Base-by-base conservation (phyloP, 2,113 vertebrate species). In the Acrocephalus arundinaceus region DNA sequence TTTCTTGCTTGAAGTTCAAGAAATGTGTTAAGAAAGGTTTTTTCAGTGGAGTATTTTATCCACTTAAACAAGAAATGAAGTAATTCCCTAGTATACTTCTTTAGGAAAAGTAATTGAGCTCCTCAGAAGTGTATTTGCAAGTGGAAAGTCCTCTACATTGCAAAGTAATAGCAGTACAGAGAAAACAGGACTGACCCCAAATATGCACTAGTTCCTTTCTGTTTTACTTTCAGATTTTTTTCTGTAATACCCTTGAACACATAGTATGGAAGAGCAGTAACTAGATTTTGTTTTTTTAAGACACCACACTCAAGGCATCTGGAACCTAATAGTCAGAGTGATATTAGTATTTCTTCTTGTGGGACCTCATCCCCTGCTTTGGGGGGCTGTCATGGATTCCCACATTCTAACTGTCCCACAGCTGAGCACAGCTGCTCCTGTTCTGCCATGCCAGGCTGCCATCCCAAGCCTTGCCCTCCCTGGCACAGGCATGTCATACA, bases 401-500 rank as follows among this genome's bases (percentile, higher is more conserved):
- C 20, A 13, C 8, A 30, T 10, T 12, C 35, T 13, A 51, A 41
- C 12, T 1, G 6, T 14, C 12, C 28, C 35, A 23, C 1, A 7
- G 49, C 71, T 43, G 37, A 48, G n/a, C 23, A 33, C 5, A 19
- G 45, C 12, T n/a, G 21, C 13, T 77, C 39, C 75, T 63, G 18
- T 19, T 67, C 17, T 63, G 45, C 21, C 45, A 35, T 27, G n/a
- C 16, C 59, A 28, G 41, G 33, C 51, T 87, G 41, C 19, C 33
- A 37, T 13, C 37, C 12, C 3, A 2, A 71, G 7, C 30, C 46
- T 57, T 35, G 13, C n/a, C 27, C 20, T 27, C 21, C 10, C 15
- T 7, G n/a, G 41, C 45, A 61, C 5, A 43, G 0, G 0, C 9
- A 14, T 1, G 1, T 59, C 1, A 0, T 18, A 37, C 0, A 14